Base-by-base conservation (phyloP, 2,797 vertebrate genomes). In the Yasuhikotakia modesta region DNA sequence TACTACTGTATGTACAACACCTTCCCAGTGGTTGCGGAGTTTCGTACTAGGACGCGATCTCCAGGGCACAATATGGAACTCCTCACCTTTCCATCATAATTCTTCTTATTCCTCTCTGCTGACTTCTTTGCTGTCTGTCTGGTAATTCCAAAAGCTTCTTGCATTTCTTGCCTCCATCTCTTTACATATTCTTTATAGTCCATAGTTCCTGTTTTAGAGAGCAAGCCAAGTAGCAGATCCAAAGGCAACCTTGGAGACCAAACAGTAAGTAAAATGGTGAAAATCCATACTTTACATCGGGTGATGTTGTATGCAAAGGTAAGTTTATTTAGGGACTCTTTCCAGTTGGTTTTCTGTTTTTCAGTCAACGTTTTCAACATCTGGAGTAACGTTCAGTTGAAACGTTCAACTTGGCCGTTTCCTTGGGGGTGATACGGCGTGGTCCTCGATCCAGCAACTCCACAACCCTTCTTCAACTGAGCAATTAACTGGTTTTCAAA, bases 51-150 rank as follows among this genome's bases (percentile, higher is more conserved):
- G 1, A 64, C 32, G 2, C 16, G 19, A 5, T 75, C 66, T 2
- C 72, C 79, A 6, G 65, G 32, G 0, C 69, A 58, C 11, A 78
- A 22, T 3, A 73, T 6, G 10, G 75, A 65, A 6, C 82, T 70
- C 17, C 66, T 65, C 21, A 78, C 58, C 3, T 75, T 78, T 1
- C 30, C 27, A n/a, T 83, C 76, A 68, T 76, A 72, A n/a, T 69
- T 39, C 11, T 4, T 50, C 45, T 81, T 81, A 5, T 53, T 22
- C 10, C 68, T 5, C 16, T 39, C 60, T 64, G 60, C 61, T 5
- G 4, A 5, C n/a, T 64, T 43, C 4, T 27, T 35, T 1, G n/a
- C 61, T 1, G 32, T 43, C 39, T 22, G 12, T 22, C 19, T 21
- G 2, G 39, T 21, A 3, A 65, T 65, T 45, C 45, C 35, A 5